Percentiles rank a stretch among this genome's conserved stretches.
Evolutionary conservation across 2,888 invertebrate species (phyloP).

Genomic region (Spisula subtruncata): DNA sequence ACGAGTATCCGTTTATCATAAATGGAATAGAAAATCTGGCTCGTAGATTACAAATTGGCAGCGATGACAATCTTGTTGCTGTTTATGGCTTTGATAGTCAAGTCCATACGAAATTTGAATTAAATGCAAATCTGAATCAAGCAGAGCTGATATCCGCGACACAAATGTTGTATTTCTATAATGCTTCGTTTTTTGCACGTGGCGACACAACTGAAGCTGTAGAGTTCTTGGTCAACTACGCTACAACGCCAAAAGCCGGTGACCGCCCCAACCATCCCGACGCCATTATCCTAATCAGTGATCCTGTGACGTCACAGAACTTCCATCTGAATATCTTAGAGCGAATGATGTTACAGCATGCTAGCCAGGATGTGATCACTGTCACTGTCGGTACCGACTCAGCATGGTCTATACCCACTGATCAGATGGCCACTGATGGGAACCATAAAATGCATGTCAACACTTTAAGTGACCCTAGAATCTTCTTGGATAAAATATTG

Average conservation of each 20-base stretch:
- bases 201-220: constrained; percentile 52
- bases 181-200: neutral
- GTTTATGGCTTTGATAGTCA: constrained; percentile 48
- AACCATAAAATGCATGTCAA: constrained; percentile 8
- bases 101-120: constrained; percentile 37
- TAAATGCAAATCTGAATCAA: constrained; percentile 35
- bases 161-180: constrained; percentile 10
- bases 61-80: constrained; percentile 46
- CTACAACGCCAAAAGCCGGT: constrained; percentile 39
- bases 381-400: constrained; percentile 46
- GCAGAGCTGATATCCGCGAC: constrained; percentile 30
- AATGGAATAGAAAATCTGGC: constrained; percentile 32
- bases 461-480: neutral
- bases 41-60: constrained; percentile 50
- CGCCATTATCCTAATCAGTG: constrained; percentile 57
- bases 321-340: constrained; percentile 9
- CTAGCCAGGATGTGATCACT: constrained; percentile 56
- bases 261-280: constrained; percentile 51
- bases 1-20: constrained; percentile 19
- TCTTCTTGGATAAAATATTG: neutral
- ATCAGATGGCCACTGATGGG: constrained; percentile 4
- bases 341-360: constrained; percentile 25
- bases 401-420: neutral
- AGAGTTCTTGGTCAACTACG: constrained; percentile 49
- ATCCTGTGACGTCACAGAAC: constrained; percentile 21